These are phyloP conservation scores for Podocnemis expansa DNA, from an alignment of 2,113 vertebrate genomes.

Conservation along the genomic window DNA sequence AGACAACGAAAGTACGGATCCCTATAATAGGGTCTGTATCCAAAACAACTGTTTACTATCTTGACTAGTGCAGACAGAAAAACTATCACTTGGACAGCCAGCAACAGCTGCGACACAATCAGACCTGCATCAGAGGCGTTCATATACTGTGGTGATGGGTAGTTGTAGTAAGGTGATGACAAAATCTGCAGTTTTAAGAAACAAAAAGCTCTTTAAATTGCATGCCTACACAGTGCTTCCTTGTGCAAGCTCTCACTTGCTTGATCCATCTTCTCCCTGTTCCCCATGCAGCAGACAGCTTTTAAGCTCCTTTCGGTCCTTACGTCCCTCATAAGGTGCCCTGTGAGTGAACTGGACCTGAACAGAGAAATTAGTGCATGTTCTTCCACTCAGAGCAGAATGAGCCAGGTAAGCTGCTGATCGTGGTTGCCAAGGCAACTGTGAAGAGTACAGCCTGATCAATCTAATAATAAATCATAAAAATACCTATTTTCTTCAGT, in stretches of 20 bases:
- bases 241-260: not conserved
- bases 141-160: fast-evolving
- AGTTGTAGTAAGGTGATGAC: not conserved
- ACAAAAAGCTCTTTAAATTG: conserved; percentile 5
- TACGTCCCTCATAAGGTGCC: conserved; percentile 4
- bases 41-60: not conserved
- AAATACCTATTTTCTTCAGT: conserved; percentile 30
- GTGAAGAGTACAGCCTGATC: conserved; percentile 47
- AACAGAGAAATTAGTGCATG: conserved; percentile 41
- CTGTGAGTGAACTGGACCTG: not conserved
- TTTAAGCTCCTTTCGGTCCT: conserved; percentile 21
- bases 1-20: fast-evolving
- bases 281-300: not conserved
- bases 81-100: fast-evolving
- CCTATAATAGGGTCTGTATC: not conserved
- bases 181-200: not conserved
- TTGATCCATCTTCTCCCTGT: not conserved
- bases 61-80: fast-evolving
- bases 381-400: conserved; percentile 35
- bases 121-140: fast-evolving
- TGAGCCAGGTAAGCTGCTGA: conserved; percentile 52
- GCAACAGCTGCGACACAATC: not conserved
- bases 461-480: conserved; percentile 21
- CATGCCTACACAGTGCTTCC: not conserved
- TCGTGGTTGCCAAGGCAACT: conserved; percentile 76